A percentile compares a stretch with the other conserved stretches of the same genome.
Conservation (phyloP, 2,113 vertebrate genomes). For the Ancistrus triradiatus region DNA sequence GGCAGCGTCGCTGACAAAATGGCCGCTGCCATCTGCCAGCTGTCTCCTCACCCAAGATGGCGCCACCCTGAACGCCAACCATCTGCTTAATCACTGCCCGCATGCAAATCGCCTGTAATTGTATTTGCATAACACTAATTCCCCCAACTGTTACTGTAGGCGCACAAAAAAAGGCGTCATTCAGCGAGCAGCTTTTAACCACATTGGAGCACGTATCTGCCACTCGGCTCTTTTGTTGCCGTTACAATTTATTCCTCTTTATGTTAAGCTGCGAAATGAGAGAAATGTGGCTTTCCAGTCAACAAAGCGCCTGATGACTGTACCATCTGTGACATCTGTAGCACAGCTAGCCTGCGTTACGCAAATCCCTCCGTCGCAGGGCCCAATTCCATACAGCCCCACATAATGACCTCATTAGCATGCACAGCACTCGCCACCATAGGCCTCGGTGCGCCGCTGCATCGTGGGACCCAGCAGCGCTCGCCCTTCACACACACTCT, state of each 20-base stretch:
- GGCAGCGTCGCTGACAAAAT: conserved; percentile 72
- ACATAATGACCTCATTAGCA: conserved; percentile 79
- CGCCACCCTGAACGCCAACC: conserved; percentile 68
- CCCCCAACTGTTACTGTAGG: conserved; percentile 18
- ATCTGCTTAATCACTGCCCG: conserved; percentile 68
- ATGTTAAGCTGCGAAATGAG: conserved; percentile 44
- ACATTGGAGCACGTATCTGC: conserved; percentile 15
- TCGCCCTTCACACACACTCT: conserved; percentile 73
- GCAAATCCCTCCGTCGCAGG: conserved; percentile 62
- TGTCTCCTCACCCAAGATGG: conserved; percentile 74
- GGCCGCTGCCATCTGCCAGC: conserved; percentile 69
- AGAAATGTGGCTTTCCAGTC: conserved; percentile 52
- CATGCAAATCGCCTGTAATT: conserved; percentile 82
- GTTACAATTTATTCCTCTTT: conserved; percentile 36
- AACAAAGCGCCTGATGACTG: conserved; percentile 41
- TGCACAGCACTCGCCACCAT: conserved; percentile 66
- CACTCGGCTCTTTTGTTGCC: conserved; percentile 23
- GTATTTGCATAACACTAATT: conserved; percentile 73
- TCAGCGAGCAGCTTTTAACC: conserved; percentile 4
- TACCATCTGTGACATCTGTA: conserved; percentile 74
- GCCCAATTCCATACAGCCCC: conserved; percentile 51
- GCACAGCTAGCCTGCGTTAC: conserved; percentile 57
- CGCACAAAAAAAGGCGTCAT: neutral
- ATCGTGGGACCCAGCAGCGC: conserved; percentile 69
- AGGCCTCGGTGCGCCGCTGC: conserved; percentile 68